Base-by-base conservation (phyloP, 1,140 invertebrate species). In the Oreohelix idahoensis region DNA sequence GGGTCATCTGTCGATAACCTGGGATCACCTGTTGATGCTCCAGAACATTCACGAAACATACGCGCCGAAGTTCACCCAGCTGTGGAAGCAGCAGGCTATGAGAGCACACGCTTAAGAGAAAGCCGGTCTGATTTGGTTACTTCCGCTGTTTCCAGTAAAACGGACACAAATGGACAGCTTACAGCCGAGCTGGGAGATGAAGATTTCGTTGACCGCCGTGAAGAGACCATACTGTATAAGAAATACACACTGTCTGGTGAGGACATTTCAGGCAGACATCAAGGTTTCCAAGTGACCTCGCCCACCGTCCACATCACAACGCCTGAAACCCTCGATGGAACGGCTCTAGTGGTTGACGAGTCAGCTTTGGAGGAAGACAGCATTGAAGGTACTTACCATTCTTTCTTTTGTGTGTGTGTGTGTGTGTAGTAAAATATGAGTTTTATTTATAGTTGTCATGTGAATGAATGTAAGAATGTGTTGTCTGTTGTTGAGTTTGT, bases 191-290 rank as follows among this genome's bases (percentile, higher is more conserved):
- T 71, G 15, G 85, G 79, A 51, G 70, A 79, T 42, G 86, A 83
- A 39, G 39, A 53, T 2, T 85, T 80, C 29, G 35, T 85, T 26
- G 86, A 86, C 71, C 26, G 77, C 0, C 58, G 36, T 23, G 85
- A 86, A 36, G 83, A 84, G 77, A 86, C 70, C 38, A 42, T 84
- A 29, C 63, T 32, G 63, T 5, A 17, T 8, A 17, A 66, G 63
- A 66, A 66, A 32, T 32, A 66, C 8, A 32, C 29, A 4, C 29
- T 75, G 70, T 70, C 79, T 53, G n/a, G 36, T 32, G 71, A 75
- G n/a, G 36, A 84, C 36, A 76, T 38, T 32, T 51, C 77, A 39
- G 32, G 32, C 17, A 29, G 66, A 42, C 8, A 17, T 26, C 10
- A 29, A 26, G 81, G 42, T 23, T 76, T 76, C 73, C 42, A 76